Conservation (phyloP, 2,797 vertebrate species). For the Corythornis leucogaster region DNA sequence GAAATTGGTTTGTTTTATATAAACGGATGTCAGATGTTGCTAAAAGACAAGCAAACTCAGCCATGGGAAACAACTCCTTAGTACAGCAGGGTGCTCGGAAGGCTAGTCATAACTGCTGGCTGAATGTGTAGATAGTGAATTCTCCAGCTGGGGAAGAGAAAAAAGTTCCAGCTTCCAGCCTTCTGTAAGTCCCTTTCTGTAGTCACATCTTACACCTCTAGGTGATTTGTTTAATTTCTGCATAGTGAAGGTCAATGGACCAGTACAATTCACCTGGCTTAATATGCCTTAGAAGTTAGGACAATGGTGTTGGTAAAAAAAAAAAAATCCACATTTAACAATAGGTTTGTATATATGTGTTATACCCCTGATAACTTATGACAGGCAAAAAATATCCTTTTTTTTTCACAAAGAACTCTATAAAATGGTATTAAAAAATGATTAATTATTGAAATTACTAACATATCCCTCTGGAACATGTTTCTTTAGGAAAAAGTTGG, state of each 20-base stretch:
- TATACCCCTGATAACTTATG: not conserved
- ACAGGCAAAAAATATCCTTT: not conserved
- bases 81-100: not conserved
- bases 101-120: not conserved
- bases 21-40: slow-evolving; percentile 68
- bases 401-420: not conserved
- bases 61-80: not conserved
- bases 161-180: not conserved
- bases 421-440: not conserved
- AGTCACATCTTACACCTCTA: not conserved
- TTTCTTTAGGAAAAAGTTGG: not conserved
- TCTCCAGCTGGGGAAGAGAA: not conserved
- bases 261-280: not conserved
- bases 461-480: not conserved
- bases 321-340: not conserved
- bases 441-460: not conserved
- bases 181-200: not conserved
- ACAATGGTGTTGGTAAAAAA: not conserved
- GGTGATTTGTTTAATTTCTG: not conserved
- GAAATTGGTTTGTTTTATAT: slow-evolving; percentile 45
- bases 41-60: slow-evolving; percentile 35
- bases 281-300: not conserved
- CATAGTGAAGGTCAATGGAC: not conserved
- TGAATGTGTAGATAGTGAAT: not conserved
- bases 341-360: accelerated